These are phyloP conservation scores for Apodemia duryi DNA, from an alignment of 2,888 invertebrate species.

Conservation along the genomic window DNA sequence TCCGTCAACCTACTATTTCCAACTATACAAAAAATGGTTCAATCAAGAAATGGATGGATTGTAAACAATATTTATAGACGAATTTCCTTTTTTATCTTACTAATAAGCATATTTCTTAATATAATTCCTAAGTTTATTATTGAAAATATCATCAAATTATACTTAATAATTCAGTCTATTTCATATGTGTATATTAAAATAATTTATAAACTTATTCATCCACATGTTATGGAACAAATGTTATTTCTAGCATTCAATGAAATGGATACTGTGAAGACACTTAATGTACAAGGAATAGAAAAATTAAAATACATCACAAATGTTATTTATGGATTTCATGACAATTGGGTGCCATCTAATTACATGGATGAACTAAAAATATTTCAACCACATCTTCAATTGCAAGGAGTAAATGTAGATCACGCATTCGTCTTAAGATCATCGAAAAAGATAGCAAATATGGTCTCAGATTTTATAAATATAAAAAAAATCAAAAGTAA, in stretches of 20 bases:
- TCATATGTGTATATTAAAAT: constrained; percentile 69
- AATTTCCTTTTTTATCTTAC: constrained; percentile 46
- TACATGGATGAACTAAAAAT: constrained; percentile 83
- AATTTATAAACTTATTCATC: constrained; percentile 78
- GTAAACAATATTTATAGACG: constrained; percentile 81
- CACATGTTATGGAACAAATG: constrained; percentile 81
- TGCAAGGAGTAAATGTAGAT: constrained; percentile 55
- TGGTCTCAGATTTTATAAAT: constrained; percentile 53
- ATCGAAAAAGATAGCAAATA: constrained; percentile 77
- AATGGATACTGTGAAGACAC: constrained; percentile 84
- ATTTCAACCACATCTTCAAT: constrained; percentile 48
- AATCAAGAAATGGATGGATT: constrained; percentile 85
- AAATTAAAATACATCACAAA: constrained; percentile 77
- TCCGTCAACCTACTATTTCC: constrained; percentile 90
- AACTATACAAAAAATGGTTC: constrained; percentile 90
- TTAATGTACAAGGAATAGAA: constrained; percentile 82
- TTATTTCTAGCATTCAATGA: constrained; percentile 88
- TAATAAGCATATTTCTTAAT: constrained; percentile 58
- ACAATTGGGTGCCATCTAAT: constrained; percentile 90
- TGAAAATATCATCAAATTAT: constrained; percentile 71
- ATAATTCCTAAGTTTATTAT: constrained; percentile 76
- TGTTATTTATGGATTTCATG: constrained; percentile 88
- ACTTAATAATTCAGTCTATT: constrained; percentile 74
- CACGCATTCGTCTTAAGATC: constrained; percentile 91
- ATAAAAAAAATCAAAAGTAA: constrained; percentile 27